Evolutionary conservation across 1,140 invertebrate genomes (phyloP), one percentile per base, ranked within the genome.

Genomic region (Trichonephila clavipes): DNA sequence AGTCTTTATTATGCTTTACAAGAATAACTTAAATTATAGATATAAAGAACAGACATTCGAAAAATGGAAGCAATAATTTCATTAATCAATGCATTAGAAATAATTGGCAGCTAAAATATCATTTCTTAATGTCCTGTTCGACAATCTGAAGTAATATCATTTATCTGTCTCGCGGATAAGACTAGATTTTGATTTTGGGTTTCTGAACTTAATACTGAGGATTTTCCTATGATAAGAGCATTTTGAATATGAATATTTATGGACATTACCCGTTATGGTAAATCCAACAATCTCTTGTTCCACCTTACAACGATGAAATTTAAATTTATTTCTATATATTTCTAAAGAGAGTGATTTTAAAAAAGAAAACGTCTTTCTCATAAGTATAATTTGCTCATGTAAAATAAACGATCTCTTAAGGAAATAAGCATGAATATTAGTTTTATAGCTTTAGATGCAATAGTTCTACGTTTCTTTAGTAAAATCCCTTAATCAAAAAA

Each of bases 401-500:
- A 19, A 44, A 59, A 83, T 83, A 83, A 83, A 28, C 44, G 44
- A 58, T 83, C 82, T 83, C 82, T 28, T 51, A 8, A 58, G 7
- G 21, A 6, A n/a, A 83, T 58, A 24, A 83, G 82, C 82, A 83
- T 83, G 59, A 83, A 83, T 83, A 83, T 58, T 40, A 40, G 81
- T 83, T 58, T 83, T 83, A 59, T 2, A 24, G 82, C 19, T 40
- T 16, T 83, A 58, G 51, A 83, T 21, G 51, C 21, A 24, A 24
- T 59, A 44, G 19, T 59, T 83, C 21, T 19, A 44, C 10, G 44
- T 8, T 18, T 24, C 10, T 8, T 28, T 24, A 14, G 58, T 83
- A 83, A 83, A 24, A 58, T 83, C 59, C 82, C 58, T 83, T n/a
- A 83, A 83, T 83, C 44, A 83, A n/a, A 59, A 44, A 83, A 58